Evolutionary conservation across 1,140 invertebrate genomes (phyloP).

Genomic region (Spodoptera litura): DNA sequence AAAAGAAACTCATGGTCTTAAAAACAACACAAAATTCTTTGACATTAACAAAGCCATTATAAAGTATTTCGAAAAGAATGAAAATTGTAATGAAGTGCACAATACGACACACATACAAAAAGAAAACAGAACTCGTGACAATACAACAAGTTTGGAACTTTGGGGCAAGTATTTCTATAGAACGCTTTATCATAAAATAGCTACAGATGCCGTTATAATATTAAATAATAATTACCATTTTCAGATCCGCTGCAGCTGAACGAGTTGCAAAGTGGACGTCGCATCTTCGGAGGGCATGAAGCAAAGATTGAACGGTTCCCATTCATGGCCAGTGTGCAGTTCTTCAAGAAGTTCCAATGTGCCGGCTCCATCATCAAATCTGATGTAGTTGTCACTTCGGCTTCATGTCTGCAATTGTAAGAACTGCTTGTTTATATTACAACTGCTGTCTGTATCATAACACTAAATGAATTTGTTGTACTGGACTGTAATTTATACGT

Average conservation of each 20-base stretch:
- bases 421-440: not conserved
- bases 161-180: constrained; percentile 61
- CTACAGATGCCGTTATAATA: not conserved
- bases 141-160: constrained; percentile 55
- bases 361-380: constrained; percentile 64
- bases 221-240: not conserved
- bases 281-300: constrained; percentile 66
- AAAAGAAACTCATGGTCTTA: constrained; percentile 48
- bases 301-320: constrained; percentile 73
- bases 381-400: constrained; percentile 49
- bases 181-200: not conserved
- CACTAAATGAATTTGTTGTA: not conserved
- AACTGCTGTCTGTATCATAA: not conserved
- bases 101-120: not conserved
- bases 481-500: too few species aligned
- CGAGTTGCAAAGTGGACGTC: constrained; percentile 52
- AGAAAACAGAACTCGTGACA: constrained; percentile 33
- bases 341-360: constrained; percentile 73
- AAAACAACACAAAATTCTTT: constrained; percentile 48
- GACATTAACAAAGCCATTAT: constrained; percentile 60
- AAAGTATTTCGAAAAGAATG: not conserved
- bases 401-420: constrained; percentile 53
- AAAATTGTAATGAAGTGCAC: constrained; percentile 1
- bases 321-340: constrained; percentile 74
- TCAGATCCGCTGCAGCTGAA: not conserved